Evolutionary conservation across 2,888 invertebrate genomes (phyloP), one percentile per base, ranked within the genome.

Genomic region (Asteroscopus sphinx): DNA sequence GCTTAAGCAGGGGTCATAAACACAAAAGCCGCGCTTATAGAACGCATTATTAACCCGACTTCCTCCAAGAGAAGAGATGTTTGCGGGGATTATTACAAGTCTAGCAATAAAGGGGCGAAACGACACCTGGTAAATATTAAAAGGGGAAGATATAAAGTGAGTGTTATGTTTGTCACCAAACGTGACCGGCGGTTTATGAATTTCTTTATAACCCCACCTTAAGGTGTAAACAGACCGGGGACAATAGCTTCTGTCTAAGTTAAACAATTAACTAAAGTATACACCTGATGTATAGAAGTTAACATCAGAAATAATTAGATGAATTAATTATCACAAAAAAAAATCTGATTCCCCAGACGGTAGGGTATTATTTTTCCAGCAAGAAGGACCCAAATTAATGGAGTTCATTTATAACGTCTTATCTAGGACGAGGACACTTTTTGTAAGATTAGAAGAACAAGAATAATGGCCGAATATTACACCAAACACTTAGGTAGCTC

Each of bases 111-210:
- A 87, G 83, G 82, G 80, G 80, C 75, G 80, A 82, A 87, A 90
- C 88, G 87, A 84, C 91, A 92, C 92, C 93, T 91, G 92, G 86
- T 86, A 87, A 91, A 92, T 92, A 92, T 91, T 89, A 89, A 87
- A 88, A 85, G 68, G 86, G 88, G 85, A 73, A 83, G 82, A 82
- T 84, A 88, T 90, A 87, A 87, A 87, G 81, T 78, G 79, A 80
- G 79, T 81, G 85, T 88, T 81, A 86, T 84, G 83, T 82, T 86
- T 82, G 81, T 77, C 79, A 74, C 79, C 67, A 77, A 77, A 83
- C 84, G 86, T 86, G 86, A 82, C 85, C 79, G 65, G 46, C 40
- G 54, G 69, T 73, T 79, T 83, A 83, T 86, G 82, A 83, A 83
- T 83, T 80, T 68, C 65, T 73, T 65, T 59, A 66, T 66, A 71